A percentile compares a stretch with the other conserved stretches of the same genome.
These are phyloP conservation scores for Yponomeuta malinellus DNA, from an alignment of 2,888 invertebrate genomes.

Conservation along the genomic window DNA sequence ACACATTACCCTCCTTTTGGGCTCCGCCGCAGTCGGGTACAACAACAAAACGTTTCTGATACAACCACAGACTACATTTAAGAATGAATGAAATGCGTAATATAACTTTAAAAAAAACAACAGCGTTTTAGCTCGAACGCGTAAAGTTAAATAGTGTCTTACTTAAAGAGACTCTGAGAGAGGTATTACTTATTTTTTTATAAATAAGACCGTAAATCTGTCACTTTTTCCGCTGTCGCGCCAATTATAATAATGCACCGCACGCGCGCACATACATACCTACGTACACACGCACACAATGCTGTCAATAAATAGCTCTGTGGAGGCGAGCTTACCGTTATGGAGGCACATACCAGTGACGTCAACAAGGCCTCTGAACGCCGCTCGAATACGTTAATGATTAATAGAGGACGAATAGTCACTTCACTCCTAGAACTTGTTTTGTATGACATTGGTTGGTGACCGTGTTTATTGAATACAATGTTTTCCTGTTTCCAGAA, in stretches of 20 bases:
- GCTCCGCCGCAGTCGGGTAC: no score
- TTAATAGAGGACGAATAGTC: slow-evolving; percentile 40
- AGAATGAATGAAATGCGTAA: no score
- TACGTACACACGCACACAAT: slow-evolving; percentile 20
- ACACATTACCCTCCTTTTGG: no score
- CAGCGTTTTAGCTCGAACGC: no score
- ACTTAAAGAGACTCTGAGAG: no score
- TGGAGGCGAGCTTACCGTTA: slow-evolving; percentile 73
- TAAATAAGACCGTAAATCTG: slow-evolving; percentile 30
- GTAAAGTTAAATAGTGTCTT: no score
- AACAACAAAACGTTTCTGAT: no score
- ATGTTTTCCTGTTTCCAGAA: slow-evolving; percentile 55
- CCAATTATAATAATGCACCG: slow-evolving; percentile 55
- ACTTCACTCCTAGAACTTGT: slow-evolving; percentile 28
- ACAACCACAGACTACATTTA: no score
- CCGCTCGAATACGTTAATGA: slow-evolving; percentile 62
- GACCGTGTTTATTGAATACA: background rate
- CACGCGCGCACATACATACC: slow-evolving; percentile 35
- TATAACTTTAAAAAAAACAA: no score
- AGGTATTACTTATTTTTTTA: no score
- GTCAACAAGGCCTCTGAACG: slow-evolving; percentile 66
- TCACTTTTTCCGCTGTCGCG: slow-evolving; percentile 47
- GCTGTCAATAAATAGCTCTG: slow-evolving; percentile 23
- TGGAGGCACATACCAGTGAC: slow-evolving; percentile 74
- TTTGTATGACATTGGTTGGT: slow-evolving; percentile 6